These are phyloP conservation scores for Oeneis ivallda DNA, from an alignment of 2,888 invertebrate genomes.

Conservation along the genomic window DNA sequence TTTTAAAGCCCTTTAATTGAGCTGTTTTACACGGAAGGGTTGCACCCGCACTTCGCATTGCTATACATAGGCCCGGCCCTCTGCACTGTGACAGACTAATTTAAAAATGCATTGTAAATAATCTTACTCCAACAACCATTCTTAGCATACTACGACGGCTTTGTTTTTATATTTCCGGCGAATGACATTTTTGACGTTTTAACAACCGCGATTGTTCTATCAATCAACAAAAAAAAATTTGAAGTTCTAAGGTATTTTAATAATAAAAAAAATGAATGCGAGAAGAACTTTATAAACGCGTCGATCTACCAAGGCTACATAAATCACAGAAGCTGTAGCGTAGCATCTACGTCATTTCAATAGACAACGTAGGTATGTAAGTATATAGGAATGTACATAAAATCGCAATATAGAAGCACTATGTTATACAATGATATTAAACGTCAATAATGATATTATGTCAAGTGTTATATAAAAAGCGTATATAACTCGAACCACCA, in stretches of 20 bases:
- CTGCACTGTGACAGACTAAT: constrained; percentile 52
- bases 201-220: constrained; percentile 53
- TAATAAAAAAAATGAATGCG: constrained; percentile 18
- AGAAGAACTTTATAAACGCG: constrained; percentile 59
- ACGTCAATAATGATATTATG: too few species aligned
- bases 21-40: constrained; percentile 77
- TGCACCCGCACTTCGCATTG: constrained; percentile 63
- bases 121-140: constrained; percentile 62
- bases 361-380: constrained; percentile 5
- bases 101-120: constrained; percentile 61
- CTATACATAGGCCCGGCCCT: constrained; percentile 67
- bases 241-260: constrained; percentile 17
- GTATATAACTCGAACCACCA: constrained; percentile 19
- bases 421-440: background rate
- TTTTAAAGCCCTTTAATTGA: constrained; percentile 71
- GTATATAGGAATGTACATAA: constrained; percentile 15
- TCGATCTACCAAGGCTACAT: constrained; percentile 67
- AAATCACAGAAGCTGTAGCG: constrained; percentile 49
- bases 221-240: constrained; percentile 31
- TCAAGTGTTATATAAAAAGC: constrained; percentile 5
- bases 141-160: too few species aligned
- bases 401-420: constrained; percentile 13
- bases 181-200: constrained; percentile 59
- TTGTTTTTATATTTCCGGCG: constrained; percentile 73
- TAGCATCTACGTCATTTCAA: constrained; percentile 26